phyloP scores from a whole-genome alignment of 2,888 invertebrate species.

The Ectemnius continuus region DNA sequence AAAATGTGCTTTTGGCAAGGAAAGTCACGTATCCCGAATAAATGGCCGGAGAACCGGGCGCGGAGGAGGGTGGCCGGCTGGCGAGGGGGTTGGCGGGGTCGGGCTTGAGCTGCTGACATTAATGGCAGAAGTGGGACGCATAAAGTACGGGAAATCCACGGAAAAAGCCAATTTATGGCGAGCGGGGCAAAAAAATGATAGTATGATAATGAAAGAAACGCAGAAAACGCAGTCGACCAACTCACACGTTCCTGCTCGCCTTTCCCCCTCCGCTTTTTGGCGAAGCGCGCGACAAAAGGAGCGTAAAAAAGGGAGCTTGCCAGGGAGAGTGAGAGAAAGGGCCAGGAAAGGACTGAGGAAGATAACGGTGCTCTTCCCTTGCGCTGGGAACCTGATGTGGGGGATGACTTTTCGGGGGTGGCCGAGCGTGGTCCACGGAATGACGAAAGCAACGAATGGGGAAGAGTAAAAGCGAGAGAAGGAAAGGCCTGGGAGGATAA shows the following conservation, averaged over 20 bases:
- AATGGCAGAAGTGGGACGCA: slow-evolving; percentile 76
- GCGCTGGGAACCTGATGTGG: slow-evolving; percentile 56
- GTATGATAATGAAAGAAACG: slow-evolving; percentile 75
- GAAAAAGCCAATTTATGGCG: slow-evolving; percentile 73
- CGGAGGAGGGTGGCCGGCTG: slow-evolving; percentile 11
- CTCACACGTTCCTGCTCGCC: slow-evolving; percentile 22
- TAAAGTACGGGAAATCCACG: slow-evolving; percentile 71
- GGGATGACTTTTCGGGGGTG: slow-evolving; percentile 72
- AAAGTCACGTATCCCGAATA: slow-evolving; percentile 72
- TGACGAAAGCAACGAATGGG: slow-evolving; percentile 45
- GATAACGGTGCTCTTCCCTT: slow-evolving; percentile 50
- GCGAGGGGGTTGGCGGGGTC: slow-evolving; percentile 26
- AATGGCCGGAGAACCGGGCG: slow-evolving; percentile 60
- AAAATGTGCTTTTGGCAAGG: slow-evolving; percentile 70
- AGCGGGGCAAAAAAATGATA: slow-evolving; percentile 69
- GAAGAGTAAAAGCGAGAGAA: slow-evolving; percentile 30
- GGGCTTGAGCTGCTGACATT: slow-evolving; percentile 65
- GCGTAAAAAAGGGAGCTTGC: slow-evolving; percentile 20
- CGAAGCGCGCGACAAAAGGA: slow-evolving; percentile 44
- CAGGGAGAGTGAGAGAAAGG: slow-evolving; percentile 1
- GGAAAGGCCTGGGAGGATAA: slow-evolving; percentile 64
- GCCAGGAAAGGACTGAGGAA: slow-evolving; percentile 21
- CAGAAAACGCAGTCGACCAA: slow-evolving; percentile 17
- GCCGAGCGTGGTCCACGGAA: slow-evolving; percentile 68
- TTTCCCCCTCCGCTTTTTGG: slow-evolving; percentile 66